Percentiles rank a stretch among this genome's conserved stretches.
Evolutionary conservation across 2,113 vertebrate genomes (phyloP).

Genomic region (Bostrychus sinensis): DNA sequence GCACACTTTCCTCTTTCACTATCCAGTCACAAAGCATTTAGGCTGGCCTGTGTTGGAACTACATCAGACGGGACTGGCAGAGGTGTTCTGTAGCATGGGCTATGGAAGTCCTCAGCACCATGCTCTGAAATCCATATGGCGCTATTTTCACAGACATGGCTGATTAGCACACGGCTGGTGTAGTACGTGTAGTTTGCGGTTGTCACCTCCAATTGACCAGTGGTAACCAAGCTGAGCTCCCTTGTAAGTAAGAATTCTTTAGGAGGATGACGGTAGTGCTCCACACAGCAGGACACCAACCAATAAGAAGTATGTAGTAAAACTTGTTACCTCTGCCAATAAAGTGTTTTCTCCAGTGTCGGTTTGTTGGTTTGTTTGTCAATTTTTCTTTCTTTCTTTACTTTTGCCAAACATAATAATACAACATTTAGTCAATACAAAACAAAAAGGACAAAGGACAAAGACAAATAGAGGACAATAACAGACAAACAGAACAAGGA

Average conservation of each 20-base stretch:
- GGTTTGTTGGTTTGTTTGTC: neutral
- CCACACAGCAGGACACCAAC: neutral
- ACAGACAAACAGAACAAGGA: too few species aligned
- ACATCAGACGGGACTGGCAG: conserved; percentile 73
- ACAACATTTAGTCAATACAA: too few species aligned
- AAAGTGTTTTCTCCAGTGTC: too few species aligned
- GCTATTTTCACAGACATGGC: conserved; percentile 67
- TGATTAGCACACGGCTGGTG: conserved; percentile 70
- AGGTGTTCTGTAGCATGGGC: conserved; percentile 70
- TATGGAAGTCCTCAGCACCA: conserved; percentile 69
- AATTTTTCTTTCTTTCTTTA: too few species aligned
- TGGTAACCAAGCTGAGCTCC: conserved; percentile 64
- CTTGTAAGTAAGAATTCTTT: conserved; percentile 58
- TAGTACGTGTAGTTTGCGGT: conserved; percentile 65
- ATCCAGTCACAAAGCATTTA: conserved; percentile 76
- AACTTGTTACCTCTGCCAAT: too few species aligned
- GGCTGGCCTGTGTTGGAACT: conserved; percentile 65
- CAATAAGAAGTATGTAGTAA: too few species aligned
- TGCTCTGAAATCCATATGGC: conserved; percentile 67
- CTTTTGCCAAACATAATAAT: too few species aligned
- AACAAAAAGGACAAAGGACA: too few species aligned
- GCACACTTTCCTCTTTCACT: conserved; percentile 76
- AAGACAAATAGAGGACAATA: too few species aligned
- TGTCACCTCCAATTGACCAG: conserved; percentile 66
- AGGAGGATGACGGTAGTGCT: conserved; percentile 5